phyloP scores from a whole-genome alignment of 1,140 invertebrate genomes.

The Drosophila kohkoa region DNA sequence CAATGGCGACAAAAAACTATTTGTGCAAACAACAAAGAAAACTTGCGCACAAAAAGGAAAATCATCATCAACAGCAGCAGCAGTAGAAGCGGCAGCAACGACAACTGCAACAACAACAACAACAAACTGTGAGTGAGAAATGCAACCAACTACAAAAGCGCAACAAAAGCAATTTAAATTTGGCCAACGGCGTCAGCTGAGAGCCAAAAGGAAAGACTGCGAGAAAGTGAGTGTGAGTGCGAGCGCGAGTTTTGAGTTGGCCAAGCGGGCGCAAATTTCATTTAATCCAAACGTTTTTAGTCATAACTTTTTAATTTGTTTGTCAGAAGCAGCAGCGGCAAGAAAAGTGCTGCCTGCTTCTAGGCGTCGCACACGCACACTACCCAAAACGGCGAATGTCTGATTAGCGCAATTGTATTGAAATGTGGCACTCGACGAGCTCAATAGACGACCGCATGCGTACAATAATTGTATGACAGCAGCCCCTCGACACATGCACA shows the following conservation, averaged over 20 bases:
- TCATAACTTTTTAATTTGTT: conserved; percentile 83
- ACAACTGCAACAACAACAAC: conserved; percentile 5
- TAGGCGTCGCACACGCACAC: conserved; percentile 2
- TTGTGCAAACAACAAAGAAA: conserved; percentile 83
- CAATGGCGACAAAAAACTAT: conserved; percentile 74
- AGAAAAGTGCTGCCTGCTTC: conserved; percentile 39
- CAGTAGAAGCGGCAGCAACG: conserved; percentile 1
- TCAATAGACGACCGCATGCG: conserved; percentile 8
- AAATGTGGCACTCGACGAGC: conserved; percentile 24
- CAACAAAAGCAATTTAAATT: conserved; percentile 83
- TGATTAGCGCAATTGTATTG: conserved; percentile 73
- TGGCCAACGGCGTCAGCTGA: conserved; percentile 65
- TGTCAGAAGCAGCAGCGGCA: conserved; percentile 71
- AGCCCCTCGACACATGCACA: neutral
- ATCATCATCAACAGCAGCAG: conserved; percentile 64
- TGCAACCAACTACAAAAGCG: conserved; percentile 75
- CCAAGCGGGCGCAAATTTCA: conserved; percentile 66
- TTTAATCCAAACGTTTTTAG: conserved; percentile 72
- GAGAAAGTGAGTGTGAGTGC: neutral
- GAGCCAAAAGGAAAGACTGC: neutral
- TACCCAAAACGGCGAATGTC: neutral
- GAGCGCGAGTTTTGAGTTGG: conserved; percentile 37
- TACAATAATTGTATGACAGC: conserved; percentile 35
- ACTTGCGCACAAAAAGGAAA: conserved; percentile 76
- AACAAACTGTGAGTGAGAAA: conserved; percentile 37